phyloP scores from a whole-genome alignment of 2,888 invertebrate genomes.

The Allolobophora icterica region DNA sequence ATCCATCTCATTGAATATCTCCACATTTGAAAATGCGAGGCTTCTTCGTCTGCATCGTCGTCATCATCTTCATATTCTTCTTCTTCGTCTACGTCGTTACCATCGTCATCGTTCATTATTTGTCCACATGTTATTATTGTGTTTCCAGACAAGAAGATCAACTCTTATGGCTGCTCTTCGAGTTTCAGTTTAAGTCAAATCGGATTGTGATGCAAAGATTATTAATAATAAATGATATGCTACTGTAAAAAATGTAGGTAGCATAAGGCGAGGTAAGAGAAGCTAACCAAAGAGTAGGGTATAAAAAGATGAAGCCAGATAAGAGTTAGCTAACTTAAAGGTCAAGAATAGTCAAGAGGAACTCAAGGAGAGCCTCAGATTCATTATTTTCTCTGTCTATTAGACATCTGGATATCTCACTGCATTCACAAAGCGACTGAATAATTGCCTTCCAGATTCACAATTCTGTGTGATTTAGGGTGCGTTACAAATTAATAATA shows the following conservation, averaged over 20 bases:
- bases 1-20: constrained; percentile 12
- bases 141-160: not conserved
- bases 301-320: too few relatives aligned
- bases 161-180: not conserved
- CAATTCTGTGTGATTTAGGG: too few relatives aligned
- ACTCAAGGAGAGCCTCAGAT: too few relatives aligned
- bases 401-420: too few relatives aligned
- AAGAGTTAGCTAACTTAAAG: not conserved
- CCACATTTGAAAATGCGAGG: not conserved
- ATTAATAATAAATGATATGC: not conserved
- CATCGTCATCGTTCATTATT: too few relatives aligned
- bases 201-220: not conserved
- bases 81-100: too few relatives aligned
- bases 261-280: not conserved
- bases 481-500: too few relatives aligned
- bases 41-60: not conserved
- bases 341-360: not conserved
- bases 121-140: not conserved
- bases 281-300: not conserved
- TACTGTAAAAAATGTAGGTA: not conserved
- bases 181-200: not conserved
- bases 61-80: not conserved
- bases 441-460: too few relatives aligned
- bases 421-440: too few relatives aligned
- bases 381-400: too few relatives aligned